Evolutionary conservation across 1,140 invertebrate species (phyloP), one percentile per base, ranked within the genome.

Genomic region (Gryon sp.): DNA sequence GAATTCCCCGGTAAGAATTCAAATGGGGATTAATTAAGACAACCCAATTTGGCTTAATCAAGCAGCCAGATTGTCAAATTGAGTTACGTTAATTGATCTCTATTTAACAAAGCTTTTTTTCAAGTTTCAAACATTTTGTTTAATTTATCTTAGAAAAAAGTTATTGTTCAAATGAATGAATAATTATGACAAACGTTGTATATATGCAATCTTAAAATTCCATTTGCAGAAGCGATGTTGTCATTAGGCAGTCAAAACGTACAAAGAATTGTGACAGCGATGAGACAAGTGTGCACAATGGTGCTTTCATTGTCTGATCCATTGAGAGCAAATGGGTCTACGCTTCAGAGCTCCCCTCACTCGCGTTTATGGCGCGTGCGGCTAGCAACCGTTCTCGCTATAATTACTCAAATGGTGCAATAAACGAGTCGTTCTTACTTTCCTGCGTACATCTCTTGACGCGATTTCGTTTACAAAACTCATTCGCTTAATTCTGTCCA

Each of bases 331-430:
- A 80, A 75, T 52, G 53, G 52, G 60, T 26, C 41, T n/a, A 45
- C 48, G 59, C 59, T 69, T 53, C 65, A 28, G 36, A n/a, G n/a
- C n/a, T 45, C 43, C 69, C 76, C 78, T 74, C 24, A 32, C 34
- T 62, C 57, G 28, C 53, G 55, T 79, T 76, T 74, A 76, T 78
- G 80, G 80, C 82, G 83, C 81, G 84, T 84, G 83, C 83, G 78
- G 82, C 74, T 68, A 55, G 70, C 70, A 59, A 55, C 74, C 68
- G 63, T 83, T 76, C 76, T 79, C 74, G 68, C 32, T 73, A 76
- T 85, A 85, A 86, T 86, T 86, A 80, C 76, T 82, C 69, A 82
- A 86, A 85, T 84, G 83, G 80, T 80, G 84, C 79, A 83, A 84
- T 81, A 81, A 77, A 65, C 76, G 63, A 15, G 45, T 50, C 74